Base-by-base conservation (phyloP, 1,140 invertebrate genomes). In the Himalopsyche phryganea region DNA sequence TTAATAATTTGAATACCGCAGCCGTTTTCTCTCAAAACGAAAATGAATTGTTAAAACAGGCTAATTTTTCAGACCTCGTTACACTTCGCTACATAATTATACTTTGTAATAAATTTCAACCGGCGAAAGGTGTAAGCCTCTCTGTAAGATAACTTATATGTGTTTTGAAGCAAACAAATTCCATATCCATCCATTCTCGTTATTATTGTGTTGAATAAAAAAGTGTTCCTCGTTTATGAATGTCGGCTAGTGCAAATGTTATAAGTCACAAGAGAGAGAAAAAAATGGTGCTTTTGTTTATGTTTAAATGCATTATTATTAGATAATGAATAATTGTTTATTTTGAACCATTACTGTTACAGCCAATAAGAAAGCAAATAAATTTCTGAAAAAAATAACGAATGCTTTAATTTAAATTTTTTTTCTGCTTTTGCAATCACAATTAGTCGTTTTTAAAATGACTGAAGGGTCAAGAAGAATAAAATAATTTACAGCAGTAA, bases 271-370 rank as follows among this genome's bases (percentile, higher is more conserved):
- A 58, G 28, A 42, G 23, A 9, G 9, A 28, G 9, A 19, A 6
- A 13, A 44, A 46, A 58, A 58, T 58, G 56, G 56, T 58, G 56
- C 56, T 58, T 58, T 51, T 58, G 56, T 58, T 58, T 32, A 58
- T 58, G 41, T 41, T 58, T 44, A 40, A 50, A 58, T 58, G 56
- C 56, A 58, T 51, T 51, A 58, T 47, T 51, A 50, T 28, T 28
- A 28, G 23, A 28, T 28, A 47, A 36, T 50, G 35, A 51, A 35
- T 36, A 51, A 44, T 51, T 51, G 42, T 45, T 45, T 17, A 45
- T 58, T 58, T 45, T 46, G 33, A 51, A 58, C 38, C 38, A 23
- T 50, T 58, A 51, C 56, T 58, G 56, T 58, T 58, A 58, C 48
- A 51, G 50, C 56, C 56, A 58, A 58, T 58, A 56, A 56, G 38